phyloP scores from a whole-genome alignment of 2,888 invertebrate species.

The Macropis europaea region DNA sequence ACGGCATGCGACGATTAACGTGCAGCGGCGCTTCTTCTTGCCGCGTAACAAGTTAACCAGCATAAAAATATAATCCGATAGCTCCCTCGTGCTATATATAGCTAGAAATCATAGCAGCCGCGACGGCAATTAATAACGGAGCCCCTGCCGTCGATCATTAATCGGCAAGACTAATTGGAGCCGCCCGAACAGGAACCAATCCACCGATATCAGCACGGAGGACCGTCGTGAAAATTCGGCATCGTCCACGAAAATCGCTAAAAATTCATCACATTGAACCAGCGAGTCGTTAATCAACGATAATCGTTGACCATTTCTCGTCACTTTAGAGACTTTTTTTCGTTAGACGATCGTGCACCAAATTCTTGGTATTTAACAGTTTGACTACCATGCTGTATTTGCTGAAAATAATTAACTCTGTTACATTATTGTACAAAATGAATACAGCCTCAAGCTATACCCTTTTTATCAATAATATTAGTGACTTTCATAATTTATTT shows the following conservation, averaged over 20 bases:
- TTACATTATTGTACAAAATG: too few relatives aligned
- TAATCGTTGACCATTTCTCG: background rate
- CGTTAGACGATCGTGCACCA: too few relatives aligned
- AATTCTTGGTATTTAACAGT: slow-evolving; percentile 39
- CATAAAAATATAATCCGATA: slow-evolving; percentile 35
- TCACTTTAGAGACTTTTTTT: too few relatives aligned
- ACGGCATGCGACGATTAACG: background rate
- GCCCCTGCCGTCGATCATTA: slow-evolving; percentile 38
- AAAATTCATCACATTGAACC: background rate
- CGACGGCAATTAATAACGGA: slow-evolving; percentile 49
- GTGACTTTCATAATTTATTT: too few relatives aligned
- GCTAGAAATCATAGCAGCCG: slow-evolving; percentile 25
- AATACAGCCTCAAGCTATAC: too few relatives aligned
- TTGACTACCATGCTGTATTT: too few relatives aligned
- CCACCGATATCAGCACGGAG: slow-evolving; percentile 19
- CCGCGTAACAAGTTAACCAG: background rate
- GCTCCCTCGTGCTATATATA: slow-evolving; percentile 28
- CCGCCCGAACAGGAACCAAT: slow-evolving; percentile 47
- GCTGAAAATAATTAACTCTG: too few relatives aligned
- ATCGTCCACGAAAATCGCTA: slow-evolving; percentile 7
- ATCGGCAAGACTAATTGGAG: slow-evolving; percentile 57
- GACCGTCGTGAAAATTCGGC: slow-evolving; percentile 21
- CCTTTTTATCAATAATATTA: too few relatives aligned
- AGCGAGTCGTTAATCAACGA: slow-evolving; percentile 6
- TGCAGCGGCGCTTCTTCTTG: background rate